Evolutionary conservation across 2,797 vertebrate genomes (phyloP).

Genomic region (Parauchenoglanis punctatus): DNA sequence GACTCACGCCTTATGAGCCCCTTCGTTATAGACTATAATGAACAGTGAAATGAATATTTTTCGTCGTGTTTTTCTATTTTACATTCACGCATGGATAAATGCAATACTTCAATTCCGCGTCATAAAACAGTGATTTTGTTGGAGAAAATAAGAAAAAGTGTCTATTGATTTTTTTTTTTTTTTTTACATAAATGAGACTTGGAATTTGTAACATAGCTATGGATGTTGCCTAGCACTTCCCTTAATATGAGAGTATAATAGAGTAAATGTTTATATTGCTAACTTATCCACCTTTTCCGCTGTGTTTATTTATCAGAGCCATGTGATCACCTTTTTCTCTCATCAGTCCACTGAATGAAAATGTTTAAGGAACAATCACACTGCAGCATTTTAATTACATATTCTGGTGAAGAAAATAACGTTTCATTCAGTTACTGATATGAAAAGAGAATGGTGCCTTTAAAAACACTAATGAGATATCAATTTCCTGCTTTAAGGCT

Average conservation of each 20-base stretch:
- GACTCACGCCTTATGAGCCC: constrained; percentile 53
- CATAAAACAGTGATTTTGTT: constrained; percentile 40
- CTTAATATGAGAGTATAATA: constrained; percentile 52
- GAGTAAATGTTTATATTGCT: constrained; percentile 53
- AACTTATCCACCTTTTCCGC: constrained; percentile 40
- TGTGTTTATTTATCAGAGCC: constrained; percentile 43
- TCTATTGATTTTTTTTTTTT: constrained; percentile 18
- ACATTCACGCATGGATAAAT: constrained; percentile 35
- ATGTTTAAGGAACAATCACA: neutral
- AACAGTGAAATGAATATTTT: constrained; percentile 27
- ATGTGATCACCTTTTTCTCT: neutral
- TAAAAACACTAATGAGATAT: constrained; percentile 4
- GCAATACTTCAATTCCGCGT: constrained; percentile 34
- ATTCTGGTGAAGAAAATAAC: neutral
- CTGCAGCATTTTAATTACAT: neutral
- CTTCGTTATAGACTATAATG: neutral
- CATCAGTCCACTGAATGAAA: neutral
- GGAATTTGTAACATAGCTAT: constrained; percentile 51
- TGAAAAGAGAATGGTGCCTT: constrained; percentile 10
- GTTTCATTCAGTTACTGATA: constrained; percentile 1
- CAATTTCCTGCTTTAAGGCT: neutral
- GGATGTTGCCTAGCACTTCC: constrained; percentile 49
- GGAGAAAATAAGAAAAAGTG: constrained; percentile 39
- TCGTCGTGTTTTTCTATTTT: constrained; percentile 33
- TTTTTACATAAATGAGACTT: constrained; percentile 37